Evolutionary conservation across 2,113 vertebrate genomes (phyloP).

Genomic region (Leptosomus discolor): DNA sequence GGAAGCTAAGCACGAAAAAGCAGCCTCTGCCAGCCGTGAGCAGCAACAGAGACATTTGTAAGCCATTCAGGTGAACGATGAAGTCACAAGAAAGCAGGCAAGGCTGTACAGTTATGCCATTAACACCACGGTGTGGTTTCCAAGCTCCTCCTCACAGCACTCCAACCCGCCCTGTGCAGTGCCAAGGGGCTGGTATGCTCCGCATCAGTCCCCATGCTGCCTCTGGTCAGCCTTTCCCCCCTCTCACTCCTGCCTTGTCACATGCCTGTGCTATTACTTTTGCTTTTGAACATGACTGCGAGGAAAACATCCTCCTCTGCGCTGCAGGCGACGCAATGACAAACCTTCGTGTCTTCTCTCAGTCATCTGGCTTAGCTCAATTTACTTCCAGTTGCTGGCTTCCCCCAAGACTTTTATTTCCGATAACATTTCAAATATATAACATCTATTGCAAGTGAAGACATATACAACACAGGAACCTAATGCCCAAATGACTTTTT

Average conservation of each 20-base stretch:
- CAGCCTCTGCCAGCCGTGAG: background rate
- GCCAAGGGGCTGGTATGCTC: background rate
- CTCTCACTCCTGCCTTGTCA: background rate
- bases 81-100: background rate
- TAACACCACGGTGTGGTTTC: background rate
- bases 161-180: background rate
- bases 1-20: background rate
- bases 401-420: background rate
- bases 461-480: background rate
- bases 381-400: background rate
- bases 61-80: background rate
- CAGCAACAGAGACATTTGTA: background rate
- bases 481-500: background rate
- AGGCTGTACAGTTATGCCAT: background rate
- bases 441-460: background rate
- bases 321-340: background rate
- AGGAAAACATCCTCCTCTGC: background rate
- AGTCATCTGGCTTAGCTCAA: background rate
- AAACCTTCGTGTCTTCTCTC: background rate
- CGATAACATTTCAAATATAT: background rate
- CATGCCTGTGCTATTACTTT: rapidly evolving
- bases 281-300: background rate
- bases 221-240: background rate
- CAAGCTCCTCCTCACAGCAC: background rate
- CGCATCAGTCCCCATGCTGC: background rate